Conservation (phyloP, 2,888 invertebrate species). For the Arge pagana region DNA sequence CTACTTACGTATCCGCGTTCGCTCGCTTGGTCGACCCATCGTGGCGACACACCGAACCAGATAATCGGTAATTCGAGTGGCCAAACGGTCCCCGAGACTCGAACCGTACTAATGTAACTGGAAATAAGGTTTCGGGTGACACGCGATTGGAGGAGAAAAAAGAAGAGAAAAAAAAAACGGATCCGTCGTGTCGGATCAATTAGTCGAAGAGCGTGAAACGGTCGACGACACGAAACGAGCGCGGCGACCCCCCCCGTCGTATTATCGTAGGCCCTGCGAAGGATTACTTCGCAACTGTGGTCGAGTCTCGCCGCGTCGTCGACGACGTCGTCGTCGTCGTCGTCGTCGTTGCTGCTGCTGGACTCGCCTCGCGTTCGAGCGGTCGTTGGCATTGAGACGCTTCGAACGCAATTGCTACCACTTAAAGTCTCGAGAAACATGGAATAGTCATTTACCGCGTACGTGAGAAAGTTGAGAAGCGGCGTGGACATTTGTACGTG, state of each 20-base stretch:
- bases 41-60: neutral
- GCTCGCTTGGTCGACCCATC: neutral
- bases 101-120: too few relatives aligned
- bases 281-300: neutral
- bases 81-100: too few relatives aligned
- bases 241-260: too few relatives aligned
- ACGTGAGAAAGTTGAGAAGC: conserved; percentile 12
- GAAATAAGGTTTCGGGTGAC: too few relatives aligned
- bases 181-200: too few relatives aligned
- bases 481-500: conserved; percentile 18
- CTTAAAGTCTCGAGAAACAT: conserved; percentile 29
- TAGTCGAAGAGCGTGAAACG: too few relatives aligned
- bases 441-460: conserved; percentile 37
- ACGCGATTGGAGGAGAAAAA: too few relatives aligned
- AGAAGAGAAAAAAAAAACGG: neutral
- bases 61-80: too few relatives aligned
- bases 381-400: conserved; percentile 19
- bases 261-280: neutral
- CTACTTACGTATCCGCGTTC: neutral
- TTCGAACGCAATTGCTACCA: conserved; percentile 11
- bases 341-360: too few relatives aligned
- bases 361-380: too few relatives aligned
- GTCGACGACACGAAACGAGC: too few relatives aligned
- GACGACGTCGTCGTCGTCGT: neutral
- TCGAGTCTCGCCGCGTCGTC: neutral